phyloP scores from a whole-genome alignment of 2,888 invertebrate species.

The Neria commutata region DNA sequence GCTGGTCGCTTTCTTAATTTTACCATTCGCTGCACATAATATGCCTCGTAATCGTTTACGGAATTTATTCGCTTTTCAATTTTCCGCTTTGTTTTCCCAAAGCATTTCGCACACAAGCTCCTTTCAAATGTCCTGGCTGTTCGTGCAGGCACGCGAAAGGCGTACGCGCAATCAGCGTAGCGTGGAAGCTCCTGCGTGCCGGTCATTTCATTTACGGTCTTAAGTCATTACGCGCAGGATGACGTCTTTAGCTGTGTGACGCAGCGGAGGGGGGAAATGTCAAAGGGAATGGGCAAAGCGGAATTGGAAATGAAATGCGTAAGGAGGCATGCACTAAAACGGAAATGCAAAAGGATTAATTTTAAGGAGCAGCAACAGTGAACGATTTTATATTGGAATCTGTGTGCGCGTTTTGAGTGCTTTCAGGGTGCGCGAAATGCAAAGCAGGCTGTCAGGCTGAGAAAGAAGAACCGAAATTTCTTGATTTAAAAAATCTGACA shows the following conservation, averaged over 20 bases:
- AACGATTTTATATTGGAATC: no score
- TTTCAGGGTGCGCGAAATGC: no score
- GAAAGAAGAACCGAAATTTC: no score
- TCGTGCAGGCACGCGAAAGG: background rate
- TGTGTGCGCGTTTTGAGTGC: no score
- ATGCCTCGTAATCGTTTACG: conserved; percentile 26
- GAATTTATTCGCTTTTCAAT: conserved; percentile 39
- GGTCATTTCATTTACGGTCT: conserved; percentile 39
- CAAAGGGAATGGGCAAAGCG: background rate
- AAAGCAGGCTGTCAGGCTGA: no score
- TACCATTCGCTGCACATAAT: conserved; percentile 26
- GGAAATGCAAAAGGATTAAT: background rate
- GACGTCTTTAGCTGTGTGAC: no score
- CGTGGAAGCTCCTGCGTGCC: conserved; percentile 27
- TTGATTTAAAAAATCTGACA: no score
- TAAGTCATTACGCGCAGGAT: conserved; percentile 25
- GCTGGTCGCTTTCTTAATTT: conserved; percentile 28
- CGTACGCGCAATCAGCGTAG: background rate
- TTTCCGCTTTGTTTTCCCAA: conserved; percentile 15
- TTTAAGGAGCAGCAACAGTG: background rate
- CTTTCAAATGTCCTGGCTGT: background rate
- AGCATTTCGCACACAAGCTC: background rate
- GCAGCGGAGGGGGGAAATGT: no score
- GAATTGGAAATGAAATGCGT: background rate
- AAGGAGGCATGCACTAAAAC: background rate